phyloP scores from a whole-genome alignment of 2,113 vertebrate genomes.

The Lontra canadensis region DNA sequence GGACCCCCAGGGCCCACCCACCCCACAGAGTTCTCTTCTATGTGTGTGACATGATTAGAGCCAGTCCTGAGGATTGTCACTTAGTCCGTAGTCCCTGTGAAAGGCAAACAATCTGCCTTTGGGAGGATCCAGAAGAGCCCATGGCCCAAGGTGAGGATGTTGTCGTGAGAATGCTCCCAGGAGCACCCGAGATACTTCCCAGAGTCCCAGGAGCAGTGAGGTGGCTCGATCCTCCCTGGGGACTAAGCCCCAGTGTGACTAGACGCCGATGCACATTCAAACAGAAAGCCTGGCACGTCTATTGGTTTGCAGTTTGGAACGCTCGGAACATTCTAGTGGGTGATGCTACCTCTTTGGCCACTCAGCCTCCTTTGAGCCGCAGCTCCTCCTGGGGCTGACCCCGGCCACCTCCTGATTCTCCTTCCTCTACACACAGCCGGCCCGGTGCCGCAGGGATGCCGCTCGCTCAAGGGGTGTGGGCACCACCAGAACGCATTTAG shows the following conservation, averaged over 20 bases:
- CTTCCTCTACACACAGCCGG: fast-evolving
- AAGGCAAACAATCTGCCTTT: neutral
- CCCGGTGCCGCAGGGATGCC: fast-evolving
- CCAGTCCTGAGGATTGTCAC: neutral
- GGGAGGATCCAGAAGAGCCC: neutral
- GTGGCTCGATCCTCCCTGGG: fast-evolving
- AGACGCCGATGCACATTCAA: neutral
- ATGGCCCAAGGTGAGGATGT: fast-evolving
- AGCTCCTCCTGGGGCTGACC: neutral
- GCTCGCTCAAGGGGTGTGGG: too few relatives aligned
- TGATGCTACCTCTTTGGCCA: fast-evolving
- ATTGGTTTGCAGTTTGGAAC: fast-evolving
- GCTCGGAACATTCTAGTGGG: neutral
- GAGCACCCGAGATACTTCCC: fast-evolving
- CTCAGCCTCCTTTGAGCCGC: neutral
- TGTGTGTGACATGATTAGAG: fast-evolving
- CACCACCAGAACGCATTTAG: fast-evolving
- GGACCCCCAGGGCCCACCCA: neutral
- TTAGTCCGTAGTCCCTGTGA: neutral
- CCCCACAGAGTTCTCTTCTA: fast-evolving
- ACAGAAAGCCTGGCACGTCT: fast-evolving
- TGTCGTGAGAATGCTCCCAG: fast-evolving
- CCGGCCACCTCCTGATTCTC: neutral
- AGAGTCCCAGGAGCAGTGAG: fast-evolving
- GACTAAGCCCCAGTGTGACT: neutral